Percentiles rank a stretch among this genome's conserved stretches.
These are phyloP conservation scores for Lycaena phlaeas DNA, from an alignment of 2,888 invertebrate species.

Conservation along the genomic window DNA sequence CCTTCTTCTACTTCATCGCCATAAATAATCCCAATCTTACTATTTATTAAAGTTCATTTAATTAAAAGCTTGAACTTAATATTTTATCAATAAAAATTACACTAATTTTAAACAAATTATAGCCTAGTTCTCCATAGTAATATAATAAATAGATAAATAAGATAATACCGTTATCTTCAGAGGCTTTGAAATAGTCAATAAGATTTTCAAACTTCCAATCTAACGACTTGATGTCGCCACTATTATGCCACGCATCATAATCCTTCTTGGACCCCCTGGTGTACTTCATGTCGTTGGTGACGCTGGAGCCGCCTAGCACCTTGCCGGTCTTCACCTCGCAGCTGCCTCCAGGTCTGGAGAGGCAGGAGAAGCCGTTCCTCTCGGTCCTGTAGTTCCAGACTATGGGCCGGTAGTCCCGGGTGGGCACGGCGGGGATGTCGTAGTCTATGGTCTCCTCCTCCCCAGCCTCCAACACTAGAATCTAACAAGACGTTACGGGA, in stretches of 20 bases:
- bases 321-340: constrained; percentile 60
- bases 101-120: too few relatives aligned
- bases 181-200: constrained; percentile 55
- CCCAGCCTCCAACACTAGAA: constrained; percentile 55
- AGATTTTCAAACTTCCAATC: constrained; percentile 61
- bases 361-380: constrained; percentile 54
- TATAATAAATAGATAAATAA: too few relatives aligned
- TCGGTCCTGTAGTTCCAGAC: constrained; percentile 62
- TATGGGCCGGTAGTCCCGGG: constrained; percentile 49
- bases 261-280: constrained; percentile 56
- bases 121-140: too few relatives aligned
- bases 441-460: constrained; percentile 61
- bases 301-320: constrained; percentile 61
- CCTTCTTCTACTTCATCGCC: too few relatives aligned
- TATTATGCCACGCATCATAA: constrained; percentile 54
- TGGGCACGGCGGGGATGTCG: constrained; percentile 58
- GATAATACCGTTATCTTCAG: constrained; percentile 65
- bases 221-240: constrained; percentile 42
- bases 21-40: too few relatives aligned
- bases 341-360: constrained; percentile 54
- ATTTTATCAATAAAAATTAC: too few relatives aligned
- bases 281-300: constrained; percentile 63
- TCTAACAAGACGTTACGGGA: too few relatives aligned
- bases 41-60: too few relatives aligned
- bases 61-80: too few relatives aligned